A percentile compares a stretch with the other conserved stretches of the same genome.
These are phyloP conservation scores for Sciurus carolinensis DNA, from an alignment of 2,797 vertebrate species.

Conservation along the genomic window DNA sequence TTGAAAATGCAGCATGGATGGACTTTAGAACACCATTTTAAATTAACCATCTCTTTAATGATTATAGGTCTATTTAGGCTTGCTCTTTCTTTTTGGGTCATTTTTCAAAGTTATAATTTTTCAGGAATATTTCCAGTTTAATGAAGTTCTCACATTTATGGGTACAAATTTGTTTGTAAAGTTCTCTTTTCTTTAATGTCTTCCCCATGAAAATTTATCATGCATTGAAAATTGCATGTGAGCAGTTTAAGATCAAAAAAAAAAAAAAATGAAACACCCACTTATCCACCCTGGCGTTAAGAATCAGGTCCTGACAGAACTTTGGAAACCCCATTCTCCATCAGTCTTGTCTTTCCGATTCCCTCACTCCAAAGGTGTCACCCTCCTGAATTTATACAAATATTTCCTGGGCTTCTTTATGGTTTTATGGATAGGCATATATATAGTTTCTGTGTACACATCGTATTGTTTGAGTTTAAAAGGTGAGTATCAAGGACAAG, in stretches of 20 bases:
- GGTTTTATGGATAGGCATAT: accelerated
- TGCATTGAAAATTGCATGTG: accelerated
- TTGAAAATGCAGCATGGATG: neutral
- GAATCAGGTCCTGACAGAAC: accelerated
- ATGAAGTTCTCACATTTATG: neutral
- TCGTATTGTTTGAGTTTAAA: accelerated
- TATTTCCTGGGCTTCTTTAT: neutral
- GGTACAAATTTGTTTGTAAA: neutral
- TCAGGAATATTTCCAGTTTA: neutral
- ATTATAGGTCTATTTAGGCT: neutral
- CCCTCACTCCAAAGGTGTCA: accelerated
- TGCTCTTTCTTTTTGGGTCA: neutral
- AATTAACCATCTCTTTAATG: neutral
- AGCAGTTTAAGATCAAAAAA: accelerated
- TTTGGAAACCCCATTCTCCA: accelerated
- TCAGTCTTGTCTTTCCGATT: accelerated
- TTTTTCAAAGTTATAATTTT: neutral
- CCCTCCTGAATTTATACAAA: too few species aligned
- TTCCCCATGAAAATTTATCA: neutral
- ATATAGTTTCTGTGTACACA: neutral
- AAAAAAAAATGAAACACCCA: accelerated
- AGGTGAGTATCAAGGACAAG: accelerated
- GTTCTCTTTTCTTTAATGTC: neutral
- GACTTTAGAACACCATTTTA: neutral
- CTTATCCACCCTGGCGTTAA: accelerated